Evolutionary conservation across 1,140 invertebrate species (phyloP).

Genomic region (Heterodera carotae): DNA sequence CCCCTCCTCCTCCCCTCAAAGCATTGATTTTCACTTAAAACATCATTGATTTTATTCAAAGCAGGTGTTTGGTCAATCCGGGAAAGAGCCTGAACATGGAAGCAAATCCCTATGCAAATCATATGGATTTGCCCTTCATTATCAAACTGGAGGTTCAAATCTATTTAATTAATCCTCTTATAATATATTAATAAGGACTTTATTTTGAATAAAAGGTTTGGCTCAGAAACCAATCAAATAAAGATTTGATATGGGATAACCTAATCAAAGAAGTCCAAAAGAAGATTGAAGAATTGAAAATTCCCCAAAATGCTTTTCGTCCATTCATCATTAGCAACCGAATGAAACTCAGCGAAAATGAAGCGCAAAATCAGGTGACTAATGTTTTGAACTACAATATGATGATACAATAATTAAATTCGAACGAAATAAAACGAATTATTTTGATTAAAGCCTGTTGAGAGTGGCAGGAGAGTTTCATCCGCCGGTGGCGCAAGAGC

Average conservation of each 20-base stretch:
- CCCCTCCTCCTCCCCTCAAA: too few species aligned
- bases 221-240: neutral
- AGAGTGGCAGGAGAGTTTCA: too few species aligned
- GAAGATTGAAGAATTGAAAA: neutral
- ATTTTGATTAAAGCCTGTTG: too few species aligned
- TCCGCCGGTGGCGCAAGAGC: too few species aligned
- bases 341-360: neutral
- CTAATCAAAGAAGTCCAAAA: neutral
- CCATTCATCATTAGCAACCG: neutral
- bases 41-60: too few species aligned
- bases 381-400: too few species aligned
- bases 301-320: neutral
- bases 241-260: neutral
- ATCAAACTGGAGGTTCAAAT: neutral
- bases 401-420: too few species aligned
- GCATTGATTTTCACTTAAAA: too few species aligned
- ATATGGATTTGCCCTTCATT: neutral
- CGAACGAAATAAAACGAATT: too few species aligned
- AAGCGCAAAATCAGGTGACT: neutral
- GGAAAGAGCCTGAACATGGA: neutral
- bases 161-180: too few species aligned
- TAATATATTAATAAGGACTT: too few species aligned
- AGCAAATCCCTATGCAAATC: neutral
- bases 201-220: neutral
- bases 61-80: neutral